Percentiles rank a stretch among this genome's conserved stretches.
These are phyloP conservation scores for Mythimna ferrago DNA, from an alignment of 2,888 invertebrate genomes.

Conservation along the genomic window DNA sequence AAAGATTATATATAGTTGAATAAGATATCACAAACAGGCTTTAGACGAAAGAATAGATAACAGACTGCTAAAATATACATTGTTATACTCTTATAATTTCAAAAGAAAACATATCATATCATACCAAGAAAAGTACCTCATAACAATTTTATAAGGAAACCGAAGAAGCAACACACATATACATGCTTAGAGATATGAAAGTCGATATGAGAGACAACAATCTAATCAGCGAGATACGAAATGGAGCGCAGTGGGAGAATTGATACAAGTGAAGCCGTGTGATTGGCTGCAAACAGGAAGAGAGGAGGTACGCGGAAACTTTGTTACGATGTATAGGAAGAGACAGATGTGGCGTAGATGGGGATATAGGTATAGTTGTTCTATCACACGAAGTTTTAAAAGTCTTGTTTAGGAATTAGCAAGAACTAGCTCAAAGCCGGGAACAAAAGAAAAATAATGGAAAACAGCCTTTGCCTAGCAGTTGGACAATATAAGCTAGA, in stretches of 20 bases:
- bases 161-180: conserved; percentile 10
- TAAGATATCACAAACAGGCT: too few species aligned
- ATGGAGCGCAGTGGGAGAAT: conserved; percentile 21
- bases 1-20: too few species aligned
- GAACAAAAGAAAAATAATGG: too few species aligned
- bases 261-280: conserved; percentile 13
- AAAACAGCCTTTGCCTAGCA: too few species aligned
- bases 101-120: neutral
- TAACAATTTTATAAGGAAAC: conserved; percentile 20
- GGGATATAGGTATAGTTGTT: too few species aligned
- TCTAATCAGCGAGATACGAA: conserved; percentile 42
- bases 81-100: neutral
- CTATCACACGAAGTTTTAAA: too few species aligned
- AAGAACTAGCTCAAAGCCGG: too few species aligned
- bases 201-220: conserved; percentile 41
- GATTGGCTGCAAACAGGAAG: conserved; percentile 38
- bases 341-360: neutral
- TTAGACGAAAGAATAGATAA: too few species aligned
- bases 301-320: neutral
- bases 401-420: too few species aligned
- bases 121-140: neutral
- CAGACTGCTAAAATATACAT: too few species aligned
- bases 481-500: too few species aligned
- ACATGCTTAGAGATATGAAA: conserved; percentile 21
- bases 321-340: conserved; percentile 6